Evolutionary conservation across 2,113 vertebrate species (phyloP), one percentile per base, ranked within the genome.

Genomic region (Ivindomyrus marchei): DNA sequence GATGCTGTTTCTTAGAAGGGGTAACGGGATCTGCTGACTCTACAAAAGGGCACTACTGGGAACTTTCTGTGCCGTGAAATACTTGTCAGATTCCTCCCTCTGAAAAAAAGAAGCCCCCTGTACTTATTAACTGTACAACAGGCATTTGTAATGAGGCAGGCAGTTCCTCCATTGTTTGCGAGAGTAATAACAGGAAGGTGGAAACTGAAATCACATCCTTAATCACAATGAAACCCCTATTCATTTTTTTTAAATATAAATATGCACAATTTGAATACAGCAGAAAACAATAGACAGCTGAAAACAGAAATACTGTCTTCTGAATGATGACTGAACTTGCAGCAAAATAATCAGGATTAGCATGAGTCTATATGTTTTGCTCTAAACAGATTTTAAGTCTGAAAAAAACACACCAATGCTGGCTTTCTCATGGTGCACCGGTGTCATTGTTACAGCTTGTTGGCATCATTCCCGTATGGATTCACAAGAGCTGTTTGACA

Each of bases 1-100:
- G 92, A 94, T 92, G 91, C 91, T 91, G 74, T 47, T 88, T 86
- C 91, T 92, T 90, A 80, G 74, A 39, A 70, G 36, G 70, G 36
- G 31, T 19, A 80, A 7, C 13, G 1, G 74, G 91, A 86, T 93
- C 90, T 90, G 91, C 91, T 86, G 90, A 90, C 86, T 91, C 36
- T 88, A 91, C 89, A 74, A 94, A 93, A 94, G 91, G 88, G 90
- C 84, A 89, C 49, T 31, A 83, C 19, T 27, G 19, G 15, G 90
- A 42, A 39, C 31, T 80, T 80, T 80, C 74, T 19, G 36, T 42
- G 74, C 39, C 15, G 1, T 42, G 74, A 80, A 80, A 42, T 17
- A 47, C 74, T 80, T 80, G 74, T 42, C 74, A 39, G 74, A 42
- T 92, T 91, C 89, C 91, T 91, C 45, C 86, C 70, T 24, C 50